phyloP scores from a whole-genome alignment of 1,140 invertebrate species.

The Drosophila orena region DNA sequence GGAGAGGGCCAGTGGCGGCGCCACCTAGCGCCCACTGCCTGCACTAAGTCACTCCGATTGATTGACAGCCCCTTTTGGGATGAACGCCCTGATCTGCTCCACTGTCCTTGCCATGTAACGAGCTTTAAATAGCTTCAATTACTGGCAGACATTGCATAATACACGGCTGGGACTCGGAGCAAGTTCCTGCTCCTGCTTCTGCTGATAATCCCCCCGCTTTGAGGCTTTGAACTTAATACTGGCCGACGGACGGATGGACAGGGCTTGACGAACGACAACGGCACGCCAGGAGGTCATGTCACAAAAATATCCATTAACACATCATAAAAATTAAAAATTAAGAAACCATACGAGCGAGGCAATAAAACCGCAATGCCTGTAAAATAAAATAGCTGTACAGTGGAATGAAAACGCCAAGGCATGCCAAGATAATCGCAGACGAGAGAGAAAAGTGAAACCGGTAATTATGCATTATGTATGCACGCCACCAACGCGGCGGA shows the following conservation, averaged over 20 bases:
- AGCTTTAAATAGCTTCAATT: slow-evolving; percentile 80
- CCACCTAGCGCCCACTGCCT: slow-evolving; percentile 49
- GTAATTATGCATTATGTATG: slow-evolving; percentile 84
- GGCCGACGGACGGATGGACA: slow-evolving; percentile 42
- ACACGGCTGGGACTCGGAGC: slow-evolving; percentile 9
- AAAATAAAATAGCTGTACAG: slow-evolving; percentile 46
- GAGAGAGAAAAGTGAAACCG: slow-evolving; percentile 77
- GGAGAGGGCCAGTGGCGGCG: slow-evolving; percentile 35
- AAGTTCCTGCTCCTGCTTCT: slow-evolving; percentile 19
- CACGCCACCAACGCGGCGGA: slow-evolving; percentile 78
- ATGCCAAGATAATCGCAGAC: slow-evolving; percentile 74
- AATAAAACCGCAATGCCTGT: slow-evolving; percentile 73
- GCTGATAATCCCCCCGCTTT: background rate
- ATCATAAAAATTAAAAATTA: slow-evolving; percentile 83
- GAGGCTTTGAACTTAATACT: slow-evolving; percentile 39
- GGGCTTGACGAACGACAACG: slow-evolving; percentile 62
- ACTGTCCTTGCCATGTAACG: slow-evolving; percentile 71
- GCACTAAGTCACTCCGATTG: slow-evolving; percentile 23
- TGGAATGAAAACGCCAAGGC: slow-evolving; percentile 70
- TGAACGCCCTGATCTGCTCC: slow-evolving; percentile 41
- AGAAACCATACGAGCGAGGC: slow-evolving; percentile 75
- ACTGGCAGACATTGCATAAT: slow-evolving; percentile 70
- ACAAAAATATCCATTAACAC: slow-evolving; percentile 83
- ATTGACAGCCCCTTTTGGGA: slow-evolving; percentile 59
- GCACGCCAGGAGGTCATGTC: slow-evolving; percentile 79